These are phyloP conservation scores for Gambusia affinis DNA, from an alignment of 2,113 vertebrate species.

Conservation along the genomic window DNA sequence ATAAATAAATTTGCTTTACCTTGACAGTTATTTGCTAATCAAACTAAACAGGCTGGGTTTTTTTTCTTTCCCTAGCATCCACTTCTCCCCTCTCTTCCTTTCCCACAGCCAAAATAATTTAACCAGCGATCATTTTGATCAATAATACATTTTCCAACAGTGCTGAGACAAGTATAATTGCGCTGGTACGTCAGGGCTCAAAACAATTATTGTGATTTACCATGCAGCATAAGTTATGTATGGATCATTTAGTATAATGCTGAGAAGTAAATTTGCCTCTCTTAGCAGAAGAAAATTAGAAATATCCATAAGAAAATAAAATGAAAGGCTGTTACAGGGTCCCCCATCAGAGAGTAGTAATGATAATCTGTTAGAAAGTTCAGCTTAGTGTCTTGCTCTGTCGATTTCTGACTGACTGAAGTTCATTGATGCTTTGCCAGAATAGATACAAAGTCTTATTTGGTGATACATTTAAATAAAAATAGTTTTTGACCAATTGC, in stretches of 20 bases:
- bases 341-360: conserved; percentile 1
- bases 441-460: neutral
- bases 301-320: conserved; percentile 58
- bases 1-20: neutral
- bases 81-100: neutral
- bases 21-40: neutral
- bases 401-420: neutral
- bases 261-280: conserved; percentile 51
- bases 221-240: conserved; percentile 47
- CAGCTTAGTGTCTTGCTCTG: conserved; percentile 1
- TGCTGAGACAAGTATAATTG: conserved; percentile 75
- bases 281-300: conserved; percentile 59
- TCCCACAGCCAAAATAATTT: conserved; percentile 55
- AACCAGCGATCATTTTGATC: conserved; percentile 66
- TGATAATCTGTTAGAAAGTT: conserved; percentile 18
- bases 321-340: conserved; percentile 26
- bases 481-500: neutral
- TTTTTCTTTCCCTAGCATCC: neutral
- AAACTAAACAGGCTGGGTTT: neutral
- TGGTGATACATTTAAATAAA: neutral
- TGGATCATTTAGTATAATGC: conserved; percentile 44
- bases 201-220: conserved; percentile 75
- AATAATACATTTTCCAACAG: conserved; percentile 70
- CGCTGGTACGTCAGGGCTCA: conserved; percentile 65
- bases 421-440: neutral